Base-by-base conservation (phyloP, 1,140 invertebrate species). In the Andrena cerasifolii region DNA sequence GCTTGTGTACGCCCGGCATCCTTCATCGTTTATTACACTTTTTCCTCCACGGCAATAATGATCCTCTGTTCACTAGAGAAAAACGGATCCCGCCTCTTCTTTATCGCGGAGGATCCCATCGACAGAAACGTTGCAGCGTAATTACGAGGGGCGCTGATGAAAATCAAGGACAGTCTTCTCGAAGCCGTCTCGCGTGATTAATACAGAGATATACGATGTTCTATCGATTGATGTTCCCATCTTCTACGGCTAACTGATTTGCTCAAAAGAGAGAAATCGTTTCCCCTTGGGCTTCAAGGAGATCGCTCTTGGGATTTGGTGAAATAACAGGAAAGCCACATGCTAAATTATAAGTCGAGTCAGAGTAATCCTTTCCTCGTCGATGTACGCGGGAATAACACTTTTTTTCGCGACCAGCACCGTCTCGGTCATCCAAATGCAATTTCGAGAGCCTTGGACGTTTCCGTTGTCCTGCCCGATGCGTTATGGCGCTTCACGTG, bases 391-490 rank as follows among this genome's bases (percentile, higher is more conserved):
- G 6, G 12, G 26, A 54, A 45, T 14, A 36, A n/a, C 5, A 28
- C 36, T 72, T 63, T 40, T 53, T 53, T 43, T 51, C 33, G 43
- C 77, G 74, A 62, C n/a, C n/a, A n/a, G n/a, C n/a, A n/a, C n/a
- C n/a, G n/a, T n/a, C n/a, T 63, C 21, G 14, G 1, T 7, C 26
- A 43, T 45, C 24, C 16, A 36, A 61, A 31, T 43, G 14, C 45
- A 2, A 63, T 65, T 73, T 66, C 49, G 43, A 82, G 67, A 70
- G 40, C 31, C 40, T 63, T 59, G 77, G 63, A n/a, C n/a, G n/a
- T n/a, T n/a, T n/a, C n/a, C n/a, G n/a, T n/a, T 56, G 54, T 63
- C 70, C 77, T 53, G 56, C 59, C 47, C 31, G 49, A 53, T 81
- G 61, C 67, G 53, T 78, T 67, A 51, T 28, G n/a, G 49, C 28